Conservation (phyloP, 2,888 invertebrate species). For the Buathra laborator region DNA sequence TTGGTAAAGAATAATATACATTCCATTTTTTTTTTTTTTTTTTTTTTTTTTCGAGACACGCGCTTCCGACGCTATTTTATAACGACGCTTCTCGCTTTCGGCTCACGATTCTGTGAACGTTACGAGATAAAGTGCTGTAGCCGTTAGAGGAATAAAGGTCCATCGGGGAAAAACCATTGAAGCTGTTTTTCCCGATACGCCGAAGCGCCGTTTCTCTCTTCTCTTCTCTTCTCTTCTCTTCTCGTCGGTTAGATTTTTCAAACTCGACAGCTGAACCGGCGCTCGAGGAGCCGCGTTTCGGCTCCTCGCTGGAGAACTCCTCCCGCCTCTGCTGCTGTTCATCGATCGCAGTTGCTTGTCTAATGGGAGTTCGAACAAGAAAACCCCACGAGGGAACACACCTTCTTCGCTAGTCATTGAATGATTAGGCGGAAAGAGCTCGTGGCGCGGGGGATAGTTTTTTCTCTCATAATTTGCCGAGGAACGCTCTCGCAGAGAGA, state of each 20-base stretch:
- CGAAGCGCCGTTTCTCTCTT: conserved; percentile 23
- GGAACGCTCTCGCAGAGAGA: background rate
- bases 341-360: conserved; percentile 60
- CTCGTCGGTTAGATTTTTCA: conserved; percentile 55
- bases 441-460: conserved; percentile 22
- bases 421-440: conserved; percentile 64
- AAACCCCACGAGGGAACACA: conserved; percentile 36
- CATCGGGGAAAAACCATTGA: conserved; percentile 41
- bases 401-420: conserved; percentile 61
- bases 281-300: background rate
- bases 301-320: conserved; percentile 21
- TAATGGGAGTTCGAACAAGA: conserved; percentile 51
- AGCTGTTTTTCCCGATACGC: conserved; percentile 24
- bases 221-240: conserved; percentile 1
- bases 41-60: conserved; percentile 3
- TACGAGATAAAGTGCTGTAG: conserved; percentile 50
- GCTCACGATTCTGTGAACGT: background rate
- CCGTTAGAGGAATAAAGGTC: conserved; percentile 33
- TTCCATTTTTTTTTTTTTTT: conserved; percentile 13
- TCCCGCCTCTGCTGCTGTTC: conserved; percentile 28
- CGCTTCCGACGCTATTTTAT: conserved; percentile 18
- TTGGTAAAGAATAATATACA: conserved; percentile 46
- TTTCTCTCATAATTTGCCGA: conserved; percentile 41
- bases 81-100: conserved; percentile 9
- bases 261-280: conserved; percentile 61